These are phyloP conservation scores for Dicyrtoma fusca DNA, from an alignment of 2,888 invertebrate species.

Conservation along the genomic window DNA sequence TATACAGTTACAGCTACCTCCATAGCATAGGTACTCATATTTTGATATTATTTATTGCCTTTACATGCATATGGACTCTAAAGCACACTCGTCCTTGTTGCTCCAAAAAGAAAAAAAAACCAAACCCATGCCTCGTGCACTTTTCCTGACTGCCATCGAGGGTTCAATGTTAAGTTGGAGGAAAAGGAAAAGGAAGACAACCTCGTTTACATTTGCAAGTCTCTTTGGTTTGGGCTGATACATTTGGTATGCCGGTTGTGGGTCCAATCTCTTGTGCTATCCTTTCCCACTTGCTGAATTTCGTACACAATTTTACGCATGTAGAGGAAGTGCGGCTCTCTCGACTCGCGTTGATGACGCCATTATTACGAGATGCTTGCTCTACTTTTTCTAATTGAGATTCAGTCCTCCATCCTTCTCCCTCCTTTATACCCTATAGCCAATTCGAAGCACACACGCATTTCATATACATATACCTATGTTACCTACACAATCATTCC, in stretches of 20 bases:
- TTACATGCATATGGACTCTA: too few species aligned
- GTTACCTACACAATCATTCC: not conserved
- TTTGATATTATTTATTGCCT: too few species aligned
- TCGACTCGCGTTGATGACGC: not conserved
- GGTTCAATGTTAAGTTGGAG: too few species aligned
- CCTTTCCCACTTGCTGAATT: not conserved
- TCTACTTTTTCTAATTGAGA: constrained; percentile 14
- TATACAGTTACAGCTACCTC: too few species aligned
- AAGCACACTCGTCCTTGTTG: constrained; percentile 10
- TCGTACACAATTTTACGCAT: constrained; percentile 35
- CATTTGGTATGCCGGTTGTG: too few species aligned
- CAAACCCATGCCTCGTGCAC: constrained; percentile 14
- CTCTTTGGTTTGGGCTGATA: not conserved
- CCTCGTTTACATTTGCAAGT: not conserved
- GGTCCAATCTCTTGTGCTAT: not conserved
- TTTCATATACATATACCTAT: too few species aligned
- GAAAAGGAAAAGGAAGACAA: not conserved
- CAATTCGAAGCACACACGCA: too few species aligned
- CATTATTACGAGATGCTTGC: constrained; percentile 1
- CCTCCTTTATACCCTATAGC: not conserved
- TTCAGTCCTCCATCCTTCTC: constrained; percentile 9
- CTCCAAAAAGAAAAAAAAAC: constrained; percentile 20
- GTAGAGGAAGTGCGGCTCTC: constrained; percentile 29
- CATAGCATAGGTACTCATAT: too few species aligned
- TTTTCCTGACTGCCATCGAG: too few species aligned